Evolutionary conservation across 2,888 invertebrate species (phyloP), one percentile per base, ranked within the genome.

Genomic region (Sialis fuliginosa): DNA sequence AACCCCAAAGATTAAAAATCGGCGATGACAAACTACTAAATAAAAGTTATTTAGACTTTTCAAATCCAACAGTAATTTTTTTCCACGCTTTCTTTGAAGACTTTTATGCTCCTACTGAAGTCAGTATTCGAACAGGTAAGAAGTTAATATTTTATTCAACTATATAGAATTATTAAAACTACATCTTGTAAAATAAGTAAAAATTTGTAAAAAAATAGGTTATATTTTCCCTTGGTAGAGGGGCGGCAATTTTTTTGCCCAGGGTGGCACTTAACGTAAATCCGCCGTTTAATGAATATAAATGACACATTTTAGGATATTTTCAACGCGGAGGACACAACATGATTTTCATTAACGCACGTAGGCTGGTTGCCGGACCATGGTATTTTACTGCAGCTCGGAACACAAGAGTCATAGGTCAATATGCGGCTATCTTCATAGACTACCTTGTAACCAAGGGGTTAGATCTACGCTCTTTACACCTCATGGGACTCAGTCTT

Each of bases 51-150:
- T 70, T 77, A 45, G 69, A 77, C 62, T 72, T 73, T 59, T 62
- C 68, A 40, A 67, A 70, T 47, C 70, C 68, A 1, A 78, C 77
- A 0, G 68, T 77, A 1, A 50, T 78, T 7, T 72, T 71, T 56
- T 75, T 78, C 61, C 76, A 77, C 55, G 77, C 77, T 0, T 78
- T 77, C 58, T 71, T 77, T 61, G 77, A 79, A 56, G 70, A 69
- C 22, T 67, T 72, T 0, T 66, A 68, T 31, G 69, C 72, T 9
- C 66, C 69, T n/a, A 75, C 75, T 52, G 71, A 67, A 0, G 59
- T 68, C 6, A 57, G 67, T 52, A 63, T 77, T 3, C 61, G 70
- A 54, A 72, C 75, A 62, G 74, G 75, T 74, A 59, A 56, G 51
- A 59, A 56, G 51, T 33, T 45, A 37, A 30, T 13, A 13, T 40